These are phyloP conservation scores for Tamandua tetradactyla DNA, from an alignment of 2,797 vertebrate species.

Conservation along the genomic window DNA sequence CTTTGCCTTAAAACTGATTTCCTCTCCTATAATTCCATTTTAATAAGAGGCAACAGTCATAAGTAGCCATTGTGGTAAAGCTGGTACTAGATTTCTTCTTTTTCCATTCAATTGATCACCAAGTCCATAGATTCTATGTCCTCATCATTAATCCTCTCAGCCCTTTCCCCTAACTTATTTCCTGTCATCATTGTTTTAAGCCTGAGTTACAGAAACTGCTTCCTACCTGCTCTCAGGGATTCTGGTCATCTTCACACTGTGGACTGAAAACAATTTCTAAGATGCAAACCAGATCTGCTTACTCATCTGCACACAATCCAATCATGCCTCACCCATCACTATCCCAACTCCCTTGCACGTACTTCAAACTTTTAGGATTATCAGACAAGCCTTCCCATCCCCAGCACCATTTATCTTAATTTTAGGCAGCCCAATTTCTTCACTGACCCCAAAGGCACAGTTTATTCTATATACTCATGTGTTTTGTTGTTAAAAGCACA, in stretches of 20 bases:
- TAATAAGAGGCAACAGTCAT: neutral
- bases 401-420: neutral
- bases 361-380: neutral
- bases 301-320: neutral
- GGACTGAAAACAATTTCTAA: neutral
- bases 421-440: neutral
- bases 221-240: neutral
- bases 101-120: neutral
- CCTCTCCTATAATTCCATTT: neutral
- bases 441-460: neutral
- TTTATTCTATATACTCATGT: neutral
- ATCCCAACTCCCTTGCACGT: neutral
- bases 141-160: neutral
- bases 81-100: neutral
- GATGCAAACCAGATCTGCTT: neutral
- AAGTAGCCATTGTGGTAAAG: neutral
- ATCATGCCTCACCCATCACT: neutral
- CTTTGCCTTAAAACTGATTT: neutral
- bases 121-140: neutral
- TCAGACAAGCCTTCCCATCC: too few relatives aligned
- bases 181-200: neutral
- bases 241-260: neutral
- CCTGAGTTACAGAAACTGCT: neutral
- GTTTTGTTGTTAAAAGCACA: neutral
- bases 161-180: neutral